Percentiles rank a stretch among this genome's conserved stretches.
Conservation (phyloP, 2,888 invertebrate species). For the Marronus borbonicus region DNA sequence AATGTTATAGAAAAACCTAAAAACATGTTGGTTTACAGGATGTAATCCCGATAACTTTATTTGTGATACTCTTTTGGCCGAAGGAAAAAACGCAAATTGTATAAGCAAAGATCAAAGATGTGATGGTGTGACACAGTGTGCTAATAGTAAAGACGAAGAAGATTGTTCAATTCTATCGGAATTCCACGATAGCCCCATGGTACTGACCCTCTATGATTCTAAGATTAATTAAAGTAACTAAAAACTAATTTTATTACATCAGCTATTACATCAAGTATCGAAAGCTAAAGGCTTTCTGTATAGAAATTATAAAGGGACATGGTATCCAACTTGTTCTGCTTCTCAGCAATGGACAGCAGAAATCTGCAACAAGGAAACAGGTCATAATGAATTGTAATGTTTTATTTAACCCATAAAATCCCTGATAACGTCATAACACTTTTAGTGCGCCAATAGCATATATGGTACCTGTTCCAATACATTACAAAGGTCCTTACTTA, state of each 20-base stretch:
- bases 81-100: conserved; percentile 75
- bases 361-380: conserved; percentile 80
- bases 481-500: conserved; percentile 72
- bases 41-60: conserved; percentile 79
- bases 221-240: conserved; percentile 8
- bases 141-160: conserved; percentile 82
- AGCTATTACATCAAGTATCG: conserved; percentile 72
- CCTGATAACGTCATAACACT: conserved; percentile 50
- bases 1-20: conserved; percentile 13
- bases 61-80: conserved; percentile 75
- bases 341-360: conserved; percentile 77
- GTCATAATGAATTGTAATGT: conserved; percentile 69
- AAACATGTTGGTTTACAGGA: conserved; percentile 69
- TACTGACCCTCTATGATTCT: conserved; percentile 19
- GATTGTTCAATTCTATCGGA: conserved; percentile 82
- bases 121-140: conserved; percentile 80
- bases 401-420: not conserved
- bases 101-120: conserved; percentile 80
- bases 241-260: conserved; percentile 43
- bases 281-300: conserved; percentile 82
- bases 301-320: conserved; percentile 83
- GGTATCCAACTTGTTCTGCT: conserved; percentile 84
- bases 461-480: conserved; percentile 70
- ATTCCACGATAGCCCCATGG: conserved; percentile 46
- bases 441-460: conserved; percentile 74